These are phyloP conservation scores for Eurystomus gularis DNA, from an alignment of 2,113 vertebrate genomes.

Conservation along the genomic window DNA sequence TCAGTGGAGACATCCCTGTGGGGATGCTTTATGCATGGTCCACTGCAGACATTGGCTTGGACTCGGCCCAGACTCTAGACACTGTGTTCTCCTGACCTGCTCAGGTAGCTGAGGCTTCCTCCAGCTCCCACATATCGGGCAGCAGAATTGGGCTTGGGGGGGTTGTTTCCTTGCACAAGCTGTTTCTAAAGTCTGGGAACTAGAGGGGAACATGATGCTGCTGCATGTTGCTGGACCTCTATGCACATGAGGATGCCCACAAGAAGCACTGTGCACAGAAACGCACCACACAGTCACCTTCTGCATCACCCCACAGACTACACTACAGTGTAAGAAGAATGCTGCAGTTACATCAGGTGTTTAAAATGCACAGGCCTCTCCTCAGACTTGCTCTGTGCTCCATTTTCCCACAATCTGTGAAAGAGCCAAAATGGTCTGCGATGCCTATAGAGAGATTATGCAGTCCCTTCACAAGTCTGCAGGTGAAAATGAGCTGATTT, in stretches of 20 bases:
- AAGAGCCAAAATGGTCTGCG: background rate
- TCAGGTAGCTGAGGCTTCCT: background rate
- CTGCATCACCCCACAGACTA: background rate
- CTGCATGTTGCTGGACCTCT: background rate
- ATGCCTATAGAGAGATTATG: background rate
- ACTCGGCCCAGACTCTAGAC: rapidly evolving
- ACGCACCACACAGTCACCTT: background rate
- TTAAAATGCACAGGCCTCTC: background rate
- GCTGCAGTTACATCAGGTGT: background rate
- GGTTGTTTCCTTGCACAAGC: background rate
- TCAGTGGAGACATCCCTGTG: background rate
- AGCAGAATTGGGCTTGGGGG: background rate
- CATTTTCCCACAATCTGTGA: background rate
- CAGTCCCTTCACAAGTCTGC: background rate
- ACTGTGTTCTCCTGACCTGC: rapidly evolving
- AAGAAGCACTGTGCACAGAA: background rate
- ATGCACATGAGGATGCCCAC: background rate
- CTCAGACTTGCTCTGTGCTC: background rate
- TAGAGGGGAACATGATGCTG: rapidly evolving
- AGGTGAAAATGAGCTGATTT: background rate
- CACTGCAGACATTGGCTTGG: rapidly evolving
- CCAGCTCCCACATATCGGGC: rapidly evolving
- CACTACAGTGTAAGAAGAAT: too few relatives aligned
- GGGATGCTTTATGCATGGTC: background rate
- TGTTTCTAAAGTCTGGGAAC: background rate